Evolutionary conservation across 2,113 vertebrate genomes (phyloP).

Genomic region (Pyxicephalus adspersus): DNA sequence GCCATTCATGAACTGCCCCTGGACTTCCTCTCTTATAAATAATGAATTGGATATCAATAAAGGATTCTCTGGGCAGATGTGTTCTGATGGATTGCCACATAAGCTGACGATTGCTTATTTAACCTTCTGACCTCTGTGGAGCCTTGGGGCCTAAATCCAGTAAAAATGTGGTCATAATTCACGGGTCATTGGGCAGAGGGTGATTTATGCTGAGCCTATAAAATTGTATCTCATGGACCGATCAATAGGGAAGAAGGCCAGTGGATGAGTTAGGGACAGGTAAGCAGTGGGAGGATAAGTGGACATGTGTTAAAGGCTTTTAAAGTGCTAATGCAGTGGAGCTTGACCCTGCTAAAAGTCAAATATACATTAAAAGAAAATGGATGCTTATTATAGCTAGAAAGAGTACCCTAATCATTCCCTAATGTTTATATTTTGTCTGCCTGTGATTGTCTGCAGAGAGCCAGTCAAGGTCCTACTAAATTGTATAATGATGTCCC

Average conservation of each 20-base stretch:
- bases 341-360: too few relatives aligned
- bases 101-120: constrained; percentile 13
- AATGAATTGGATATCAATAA: not conserved
- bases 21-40: not conserved
- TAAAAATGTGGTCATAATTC: not conserved
- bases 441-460: not conserved
- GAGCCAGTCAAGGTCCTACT: too few relatives aligned
- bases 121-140: constrained; percentile 11
- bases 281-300: not conserved
- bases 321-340: not conserved
- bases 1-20: not conserved
- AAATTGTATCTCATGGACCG: not conserved
- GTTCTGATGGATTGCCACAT: constrained; percentile 1
- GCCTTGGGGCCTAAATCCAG: not conserved
- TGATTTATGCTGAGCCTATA: not conserved
- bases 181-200: not conserved
- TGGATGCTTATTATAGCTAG: not conserved
- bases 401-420: not conserved
- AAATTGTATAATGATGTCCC: too few relatives aligned
- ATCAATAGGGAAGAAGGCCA: constrained; percentile 6
- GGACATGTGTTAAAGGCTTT: not conserved
- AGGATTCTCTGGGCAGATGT: not conserved
- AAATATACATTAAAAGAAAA: not conserved
- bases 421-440: too few relatives aligned
- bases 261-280: not conserved